Evolutionary conservation across 2,113 vertebrate species (phyloP), one percentile per base, ranked within the genome.

Genomic region (Albula goreensis): DNA sequence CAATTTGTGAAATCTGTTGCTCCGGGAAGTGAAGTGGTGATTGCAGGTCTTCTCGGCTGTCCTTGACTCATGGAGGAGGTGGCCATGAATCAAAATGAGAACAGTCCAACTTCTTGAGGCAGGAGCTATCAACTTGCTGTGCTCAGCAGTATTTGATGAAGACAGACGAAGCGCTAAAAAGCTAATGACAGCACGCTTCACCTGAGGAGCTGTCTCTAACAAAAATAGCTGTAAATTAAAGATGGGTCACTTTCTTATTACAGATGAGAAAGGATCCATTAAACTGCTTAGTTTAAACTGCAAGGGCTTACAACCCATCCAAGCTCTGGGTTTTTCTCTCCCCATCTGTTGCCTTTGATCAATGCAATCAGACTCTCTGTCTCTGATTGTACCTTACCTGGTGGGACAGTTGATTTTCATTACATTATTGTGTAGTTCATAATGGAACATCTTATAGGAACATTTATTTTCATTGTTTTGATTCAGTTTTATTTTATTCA

Each of bases 61-160:
- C 90, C 89, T 92, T 94, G 91, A 91, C 88, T 93, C 90, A 91
- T 87, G 56, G 51, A 4, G 19, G 53, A 77, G 11, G 48, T 50
- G 82, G 13, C 31, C 78, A 50, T 80, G 78, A 50, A 15, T 80
- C 48, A 80, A 48, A 74, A 80, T 80, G 50, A 70, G 25, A 53
- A 19, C 15, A 48, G 4, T 86, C 63, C 9, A 48, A 50, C n/a
- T 50, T 81, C 51, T n/a, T 80, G 25, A n/a, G 31, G 74, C 83
- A n/a, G 52, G 63, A 50, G 63, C 48, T 53, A 80, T n/a, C 56
- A 79, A 48, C 57, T 78, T 79, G 82, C 41, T 52, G 82, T 13
- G 49, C 74, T 85, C 56, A 6, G 4, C 31, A 50, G 22, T 31
- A 3, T 22, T 22, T n/a, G n/a, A 31, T 31, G 70, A 74, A 74